These are phyloP conservation scores for Clarias laeviceps DNA, from an alignment of 2,797 vertebrate species.

Conservation along the genomic window DNA sequence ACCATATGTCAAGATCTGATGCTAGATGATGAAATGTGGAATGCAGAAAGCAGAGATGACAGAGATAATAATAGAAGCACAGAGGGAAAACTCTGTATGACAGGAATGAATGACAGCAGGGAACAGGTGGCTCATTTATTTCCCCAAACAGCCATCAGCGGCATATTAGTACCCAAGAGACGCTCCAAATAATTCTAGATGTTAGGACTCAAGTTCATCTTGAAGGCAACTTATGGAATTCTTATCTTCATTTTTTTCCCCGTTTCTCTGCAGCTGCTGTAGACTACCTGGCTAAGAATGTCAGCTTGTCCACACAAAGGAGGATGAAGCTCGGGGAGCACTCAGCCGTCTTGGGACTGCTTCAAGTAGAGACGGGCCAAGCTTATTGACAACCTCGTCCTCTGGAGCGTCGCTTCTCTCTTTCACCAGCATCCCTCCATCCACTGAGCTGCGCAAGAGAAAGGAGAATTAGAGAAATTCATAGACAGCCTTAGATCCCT, in stretches of 20 bases:
- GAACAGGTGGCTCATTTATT: conserved; percentile 59
- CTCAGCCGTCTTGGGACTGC: conserved; percentile 91
- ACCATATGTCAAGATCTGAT: conserved; percentile 71
- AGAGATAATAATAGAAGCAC: conserved; percentile 78
- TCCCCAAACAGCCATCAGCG: conserved; percentile 27
- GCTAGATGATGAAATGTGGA: conserved; percentile 82
- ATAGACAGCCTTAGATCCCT: conserved; percentile 48
- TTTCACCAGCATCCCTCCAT: conserved; percentile 65
- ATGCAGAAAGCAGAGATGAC: conserved; percentile 82
- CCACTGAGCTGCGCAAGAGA: conserved; percentile 47
- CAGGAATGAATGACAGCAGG: conserved; percentile 71
- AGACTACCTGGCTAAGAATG: conserved; percentile 96
- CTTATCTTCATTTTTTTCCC: conserved; percentile 17
- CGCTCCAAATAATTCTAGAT: conserved; percentile 28
- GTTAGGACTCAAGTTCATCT: not conserved
- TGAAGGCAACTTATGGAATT: not conserved
- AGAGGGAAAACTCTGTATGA: conserved; percentile 71
- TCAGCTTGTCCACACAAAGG: conserved; percentile 93
- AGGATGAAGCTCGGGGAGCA: conserved; percentile 95
- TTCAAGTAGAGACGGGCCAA: conserved; percentile 95
- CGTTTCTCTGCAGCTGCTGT: conserved; percentile 76
- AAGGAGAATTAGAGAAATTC: conserved; percentile 41
- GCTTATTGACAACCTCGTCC: conserved; percentile 80
- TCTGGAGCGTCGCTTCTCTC: conserved; percentile 25
- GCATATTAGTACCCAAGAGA: conserved; percentile 26